phyloP scores from a whole-genome alignment of 1,140 invertebrate genomes.

The Atta colombica region DNA sequence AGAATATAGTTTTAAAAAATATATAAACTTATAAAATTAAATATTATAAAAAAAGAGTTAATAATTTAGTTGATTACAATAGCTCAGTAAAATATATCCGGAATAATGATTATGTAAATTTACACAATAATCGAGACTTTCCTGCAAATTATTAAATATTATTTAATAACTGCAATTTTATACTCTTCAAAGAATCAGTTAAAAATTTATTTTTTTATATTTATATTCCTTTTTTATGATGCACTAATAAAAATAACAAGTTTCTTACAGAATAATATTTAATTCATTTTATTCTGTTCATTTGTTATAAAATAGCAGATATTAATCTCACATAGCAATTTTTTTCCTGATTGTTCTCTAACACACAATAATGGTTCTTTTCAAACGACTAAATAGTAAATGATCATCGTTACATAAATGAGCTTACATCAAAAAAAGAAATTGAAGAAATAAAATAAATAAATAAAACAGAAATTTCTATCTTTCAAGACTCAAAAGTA shows the following conservation, averaged over 20 bases:
- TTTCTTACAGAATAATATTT: not conserved
- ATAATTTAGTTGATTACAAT: not conserved
- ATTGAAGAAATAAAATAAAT: not conserved
- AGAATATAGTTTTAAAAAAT: no score
- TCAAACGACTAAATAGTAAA: not conserved
- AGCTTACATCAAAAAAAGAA: not conserved
- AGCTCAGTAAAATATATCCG: not conserved
- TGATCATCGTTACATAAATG: not conserved
- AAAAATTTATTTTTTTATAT: not conserved
- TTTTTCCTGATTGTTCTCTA: not conserved
- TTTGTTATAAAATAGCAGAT: not conserved
- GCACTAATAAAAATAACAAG: not conserved
- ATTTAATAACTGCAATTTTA: not conserved
- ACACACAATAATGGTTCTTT: not conserved
- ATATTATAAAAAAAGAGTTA: no score
- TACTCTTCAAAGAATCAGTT: not conserved
- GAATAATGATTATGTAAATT: not conserved
- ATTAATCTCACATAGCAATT: not conserved
- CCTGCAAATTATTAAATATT: not conserved
- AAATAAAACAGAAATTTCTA: not conserved
- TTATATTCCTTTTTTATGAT: not conserved
- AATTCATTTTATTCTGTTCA: not conserved
- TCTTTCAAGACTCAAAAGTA: constrained; percentile 11
- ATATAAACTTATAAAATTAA: no score
- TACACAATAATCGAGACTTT: not conserved